Percentiles rank a stretch among this genome's conserved stretches.
Evolutionary conservation across 2,888 invertebrate species (phyloP).

Genomic region (Carpatolechia fugitivella): DNA sequence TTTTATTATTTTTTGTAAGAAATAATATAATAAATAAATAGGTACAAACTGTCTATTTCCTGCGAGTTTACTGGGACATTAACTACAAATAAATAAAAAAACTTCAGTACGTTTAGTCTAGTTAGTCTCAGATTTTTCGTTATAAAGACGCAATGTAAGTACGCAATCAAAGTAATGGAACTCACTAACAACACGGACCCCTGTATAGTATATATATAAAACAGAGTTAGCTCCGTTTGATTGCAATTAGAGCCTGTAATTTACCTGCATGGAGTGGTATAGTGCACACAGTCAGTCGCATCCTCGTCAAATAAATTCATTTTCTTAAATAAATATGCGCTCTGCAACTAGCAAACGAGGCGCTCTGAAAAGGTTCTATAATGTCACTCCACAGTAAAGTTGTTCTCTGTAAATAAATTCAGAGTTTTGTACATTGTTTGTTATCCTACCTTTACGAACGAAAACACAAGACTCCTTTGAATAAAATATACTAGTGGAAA

Average conservation of each 20-base stretch:
- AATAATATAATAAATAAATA: background rate
- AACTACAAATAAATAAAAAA: background rate
- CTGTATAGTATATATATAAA: background rate
- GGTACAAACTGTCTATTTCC: background rate
- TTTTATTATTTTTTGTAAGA: too few species aligned
- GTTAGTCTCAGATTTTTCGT: background rate
- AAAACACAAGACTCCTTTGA: too few species aligned
- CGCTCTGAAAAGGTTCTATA: background rate
- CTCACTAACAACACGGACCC: background rate
- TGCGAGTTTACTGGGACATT: background rate
- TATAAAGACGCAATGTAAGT: background rate
- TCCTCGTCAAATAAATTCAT: background rate
- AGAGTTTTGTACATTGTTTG: background rate
- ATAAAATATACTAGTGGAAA: too few species aligned
- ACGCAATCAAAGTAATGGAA: background rate
- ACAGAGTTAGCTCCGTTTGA: background rate
- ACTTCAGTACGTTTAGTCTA: background rate
- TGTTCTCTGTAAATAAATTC: background rate
- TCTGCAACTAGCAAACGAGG: background rate
- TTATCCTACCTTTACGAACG: too few species aligned
- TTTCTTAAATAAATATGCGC: background rate
- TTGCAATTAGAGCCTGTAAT: background rate
- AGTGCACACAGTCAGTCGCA: background rate
- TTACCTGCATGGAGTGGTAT: background rate
- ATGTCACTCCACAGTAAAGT: background rate